Percentiles rank a stretch among this genome's conserved stretches.
Evolutionary conservation across 2,113 vertebrate genomes (phyloP).

Genomic region (Balaeniceps rex): DNA sequence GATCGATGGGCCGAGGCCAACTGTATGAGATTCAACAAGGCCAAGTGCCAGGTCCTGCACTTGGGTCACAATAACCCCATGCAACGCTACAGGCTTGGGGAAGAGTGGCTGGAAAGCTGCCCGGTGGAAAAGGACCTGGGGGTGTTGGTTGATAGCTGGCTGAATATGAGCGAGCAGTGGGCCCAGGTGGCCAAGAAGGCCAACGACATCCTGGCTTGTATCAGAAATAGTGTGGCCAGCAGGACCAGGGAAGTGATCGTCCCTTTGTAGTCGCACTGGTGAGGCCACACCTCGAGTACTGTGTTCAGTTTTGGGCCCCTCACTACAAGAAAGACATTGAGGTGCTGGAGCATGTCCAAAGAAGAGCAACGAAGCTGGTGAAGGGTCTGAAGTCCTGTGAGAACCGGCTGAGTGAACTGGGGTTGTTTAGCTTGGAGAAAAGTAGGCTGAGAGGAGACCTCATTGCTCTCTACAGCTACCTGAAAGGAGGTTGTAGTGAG

Average conservation of each 20-base stretch:
- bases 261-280: not conserved
- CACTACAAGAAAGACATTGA: not conserved
- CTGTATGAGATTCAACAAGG: not conserved
- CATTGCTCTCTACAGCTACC: no score
- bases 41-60: rapidly evolving
- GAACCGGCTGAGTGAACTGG: not conserved
- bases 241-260: not conserved
- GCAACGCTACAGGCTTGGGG: not conserved
- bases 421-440: not conserved
- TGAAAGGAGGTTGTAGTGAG: no score
- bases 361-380: not conserved
- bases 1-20: rapidly evolving
- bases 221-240: not conserved
- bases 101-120: not conserved
- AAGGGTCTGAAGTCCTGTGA: not conserved
- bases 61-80: not conserved
- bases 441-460: not conserved
- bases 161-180: not conserved
- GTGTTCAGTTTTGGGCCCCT: not conserved
- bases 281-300: rapidly evolving
- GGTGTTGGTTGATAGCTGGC: not conserved
- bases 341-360: not conserved
- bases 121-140: not conserved
- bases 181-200: not conserved
- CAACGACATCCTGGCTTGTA: not conserved